Percentiles rank a stretch among this genome's conserved stretches.
phyloP scores from a whole-genome alignment of 2,113 vertebrate genomes.

The Vulpes ferrilata region DNA sequence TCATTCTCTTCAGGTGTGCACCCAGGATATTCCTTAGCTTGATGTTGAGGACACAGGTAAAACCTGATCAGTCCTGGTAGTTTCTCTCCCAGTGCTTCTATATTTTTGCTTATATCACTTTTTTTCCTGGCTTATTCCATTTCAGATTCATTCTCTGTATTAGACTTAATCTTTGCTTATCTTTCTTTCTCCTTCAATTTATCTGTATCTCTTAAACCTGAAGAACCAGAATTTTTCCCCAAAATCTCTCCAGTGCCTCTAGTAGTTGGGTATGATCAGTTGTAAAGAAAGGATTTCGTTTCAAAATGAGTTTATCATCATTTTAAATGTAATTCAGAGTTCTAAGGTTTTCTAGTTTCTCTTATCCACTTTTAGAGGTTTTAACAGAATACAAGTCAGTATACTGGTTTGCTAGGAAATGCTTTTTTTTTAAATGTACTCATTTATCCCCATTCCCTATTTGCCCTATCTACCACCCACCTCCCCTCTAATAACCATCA shows the following conservation, averaged over 20 bases:
- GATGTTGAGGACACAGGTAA: not conserved
- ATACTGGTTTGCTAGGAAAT: constrained; percentile 28
- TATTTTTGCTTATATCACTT: not conserved
- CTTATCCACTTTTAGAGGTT: constrained; percentile 6
- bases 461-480: not conserved
- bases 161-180: constrained; percentile 25
- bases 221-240: not conserved
- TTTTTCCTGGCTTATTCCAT: not conserved
- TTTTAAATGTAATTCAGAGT: not conserved
- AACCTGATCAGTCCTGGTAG: constrained; percentile 48
- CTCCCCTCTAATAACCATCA: not conserved
- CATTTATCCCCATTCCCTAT: not conserved
- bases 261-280: not conserved
- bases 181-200: constrained; percentile 13
- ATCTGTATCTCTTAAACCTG: not conserved
- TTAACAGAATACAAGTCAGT: constrained; percentile 10
- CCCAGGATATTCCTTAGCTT: constrained; percentile 7
- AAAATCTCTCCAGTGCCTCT: not conserved
- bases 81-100: not conserved
- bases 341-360: constrained; percentile 48
- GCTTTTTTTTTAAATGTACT: not conserved
- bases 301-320: constrained; percentile 50
- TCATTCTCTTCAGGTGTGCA: constrained; percentile 18
- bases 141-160: constrained; percentile 3
- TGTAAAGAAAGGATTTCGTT: constrained; percentile 55